phyloP scores from a whole-genome alignment of 2,797 vertebrate genomes.

The Huso huso region DNA sequence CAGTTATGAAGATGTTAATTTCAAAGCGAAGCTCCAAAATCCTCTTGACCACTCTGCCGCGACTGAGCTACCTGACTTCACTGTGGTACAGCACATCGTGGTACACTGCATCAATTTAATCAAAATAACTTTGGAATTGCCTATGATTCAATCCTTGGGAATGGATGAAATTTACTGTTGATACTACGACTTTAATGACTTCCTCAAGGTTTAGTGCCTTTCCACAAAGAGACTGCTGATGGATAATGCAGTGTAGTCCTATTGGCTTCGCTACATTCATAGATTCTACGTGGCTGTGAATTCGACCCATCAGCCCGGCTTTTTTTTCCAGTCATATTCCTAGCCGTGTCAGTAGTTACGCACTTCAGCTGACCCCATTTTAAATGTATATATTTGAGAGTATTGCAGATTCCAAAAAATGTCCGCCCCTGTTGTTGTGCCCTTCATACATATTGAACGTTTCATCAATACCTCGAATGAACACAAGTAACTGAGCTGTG shows the following conservation, averaged over 20 bases:
- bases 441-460: not conserved
- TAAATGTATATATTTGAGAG: not conserved
- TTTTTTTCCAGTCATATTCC: not conserved
- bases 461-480: not conserved
- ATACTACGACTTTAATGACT: slow-evolving; percentile 6
- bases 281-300: slow-evolving; percentile 7
- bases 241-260: slow-evolving; percentile 8
- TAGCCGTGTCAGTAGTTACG: not conserved
- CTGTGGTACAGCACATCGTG: not conserved
- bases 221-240: slow-evolving; percentile 3
- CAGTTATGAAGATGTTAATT: not conserved
- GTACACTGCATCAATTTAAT: not conserved
- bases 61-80: not conserved
- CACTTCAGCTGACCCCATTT: not conserved
- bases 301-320: slow-evolving; percentile 10
- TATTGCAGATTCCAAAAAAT: not conserved
- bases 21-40: not conserved
- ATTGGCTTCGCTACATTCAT: slow-evolving; percentile 5
- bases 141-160: not conserved
- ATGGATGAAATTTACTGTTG: slow-evolving; percentile 14
- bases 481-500: not conserved
- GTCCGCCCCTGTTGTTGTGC: not conserved
- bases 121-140: not conserved
- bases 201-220: slow-evolving; percentile 15
- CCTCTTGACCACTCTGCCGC: not conserved